Evolutionary conservation across 2,797 vertebrate species (phyloP).

Genomic region (Gymnocypris eckloni): DNA sequence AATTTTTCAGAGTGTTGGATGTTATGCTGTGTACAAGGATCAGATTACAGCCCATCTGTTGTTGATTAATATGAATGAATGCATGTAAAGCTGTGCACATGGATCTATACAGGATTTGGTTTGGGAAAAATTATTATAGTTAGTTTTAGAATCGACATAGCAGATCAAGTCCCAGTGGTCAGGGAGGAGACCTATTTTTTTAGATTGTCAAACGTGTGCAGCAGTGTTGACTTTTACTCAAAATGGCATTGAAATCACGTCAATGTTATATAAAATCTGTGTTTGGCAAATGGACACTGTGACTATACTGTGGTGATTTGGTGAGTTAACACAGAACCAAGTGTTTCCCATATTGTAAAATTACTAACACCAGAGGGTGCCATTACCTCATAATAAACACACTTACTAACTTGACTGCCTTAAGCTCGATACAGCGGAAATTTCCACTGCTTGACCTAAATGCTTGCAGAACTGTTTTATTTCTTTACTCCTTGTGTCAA

Average conservation of each 20-base stretch:
- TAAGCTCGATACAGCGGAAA: slow-evolving; percentile 69
- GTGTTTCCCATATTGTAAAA: slow-evolving; percentile 39
- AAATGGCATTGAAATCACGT: slow-evolving; percentile 5
- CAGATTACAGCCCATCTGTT: slow-evolving; percentile 65
- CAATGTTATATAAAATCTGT: slow-evolving; percentile 20
- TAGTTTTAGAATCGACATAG: not conserved
- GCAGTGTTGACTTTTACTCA: slow-evolving; percentile 6
- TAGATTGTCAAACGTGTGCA: not conserved
- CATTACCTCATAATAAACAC: slow-evolving; percentile 50
- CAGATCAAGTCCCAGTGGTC: not conserved
- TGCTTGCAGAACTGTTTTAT: slow-evolving; percentile 65
- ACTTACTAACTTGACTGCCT: not conserved
- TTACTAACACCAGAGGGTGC: slow-evolving; percentile 64
- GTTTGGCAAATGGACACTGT: slow-evolving; percentile 11
- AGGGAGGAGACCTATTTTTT: slow-evolving; percentile 1
- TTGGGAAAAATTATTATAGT: slow-evolving; percentile 7
- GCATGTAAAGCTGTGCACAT: slow-evolving; percentile 57
- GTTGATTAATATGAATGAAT: slow-evolving; percentile 70
- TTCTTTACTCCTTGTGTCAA: slow-evolving; percentile 39
- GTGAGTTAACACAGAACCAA: slow-evolving; percentile 12
- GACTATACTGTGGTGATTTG: slow-evolving; percentile 19
- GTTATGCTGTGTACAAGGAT: slow-evolving; percentile 55
- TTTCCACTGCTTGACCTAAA: slow-evolving; percentile 74
- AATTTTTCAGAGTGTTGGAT: slow-evolving; percentile 5
- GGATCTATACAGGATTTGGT: slow-evolving; percentile 37